A percentile compares a stretch with the other conserved stretches of the same genome.
Conservation (phyloP, 23 tunicate genomes). For the Halocynthia aurantium region DNA sequence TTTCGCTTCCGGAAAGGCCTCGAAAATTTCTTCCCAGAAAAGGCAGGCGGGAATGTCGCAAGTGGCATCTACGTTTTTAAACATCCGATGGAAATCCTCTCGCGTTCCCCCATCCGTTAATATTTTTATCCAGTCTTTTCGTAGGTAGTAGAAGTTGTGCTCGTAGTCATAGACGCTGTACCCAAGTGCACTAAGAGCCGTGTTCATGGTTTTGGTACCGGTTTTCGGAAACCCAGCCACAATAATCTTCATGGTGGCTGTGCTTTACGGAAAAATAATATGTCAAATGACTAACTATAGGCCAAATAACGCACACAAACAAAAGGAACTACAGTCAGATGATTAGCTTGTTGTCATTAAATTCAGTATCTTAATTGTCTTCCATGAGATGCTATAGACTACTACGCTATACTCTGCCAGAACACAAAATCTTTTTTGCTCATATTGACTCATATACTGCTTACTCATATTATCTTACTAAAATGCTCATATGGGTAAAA, state of each 20-base stretch:
- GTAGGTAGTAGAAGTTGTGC: slow-evolving; percentile 22
- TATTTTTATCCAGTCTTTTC: slow-evolving; percentile 26
- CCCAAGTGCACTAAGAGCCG: slow-evolving; percentile 8
- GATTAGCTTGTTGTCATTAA: too few species aligned
- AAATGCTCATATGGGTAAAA: too few species aligned
- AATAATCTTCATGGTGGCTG: slow-evolving; percentile 5
- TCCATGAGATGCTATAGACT: too few species aligned
- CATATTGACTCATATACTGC: too few species aligned
- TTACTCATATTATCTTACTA: too few species aligned
- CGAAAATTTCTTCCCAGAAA: slow-evolving; percentile 24
- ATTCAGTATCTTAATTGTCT: too few species aligned
- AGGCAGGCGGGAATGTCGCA: slow-evolving; percentile 16
- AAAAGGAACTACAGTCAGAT: too few species aligned
- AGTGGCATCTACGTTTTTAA: slow-evolving; percentile 19
- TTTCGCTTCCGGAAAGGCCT: slow-evolving; percentile 21
- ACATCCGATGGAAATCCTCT: slow-evolving; percentile 24
- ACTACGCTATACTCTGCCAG: too few species aligned
- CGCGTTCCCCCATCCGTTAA: slow-evolving; percentile 12
- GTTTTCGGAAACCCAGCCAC: slow-evolving; percentile 18
- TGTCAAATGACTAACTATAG: too few species aligned
- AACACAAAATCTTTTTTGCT: too few species aligned
- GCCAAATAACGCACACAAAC: too few species aligned
- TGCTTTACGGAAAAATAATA: too few species aligned
- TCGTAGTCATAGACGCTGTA: slow-evolving; percentile 19
- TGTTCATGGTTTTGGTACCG: slow-evolving; percentile 17